These are phyloP conservation scores for Nothobranchius kuhntae DNA, from an alignment of 2,113 vertebrate genomes.

Conservation along the genomic window DNA sequence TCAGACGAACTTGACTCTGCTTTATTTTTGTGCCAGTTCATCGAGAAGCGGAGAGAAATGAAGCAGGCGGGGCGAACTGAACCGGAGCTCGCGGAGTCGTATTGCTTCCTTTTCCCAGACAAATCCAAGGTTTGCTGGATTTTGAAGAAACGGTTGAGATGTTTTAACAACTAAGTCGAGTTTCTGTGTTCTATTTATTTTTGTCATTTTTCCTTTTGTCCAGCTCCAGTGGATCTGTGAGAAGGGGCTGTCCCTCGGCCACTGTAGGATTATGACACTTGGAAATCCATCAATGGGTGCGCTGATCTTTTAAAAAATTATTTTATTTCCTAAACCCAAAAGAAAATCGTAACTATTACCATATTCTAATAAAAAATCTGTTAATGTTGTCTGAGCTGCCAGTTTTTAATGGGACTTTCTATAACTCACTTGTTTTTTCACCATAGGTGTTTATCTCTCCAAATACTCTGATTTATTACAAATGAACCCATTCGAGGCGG, in stretches of 20 bases:
- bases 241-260: constrained; percentile 91
- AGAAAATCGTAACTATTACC: neutral
- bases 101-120: constrained; percentile 91
- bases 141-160: neutral
- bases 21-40: constrained; percentile 80
- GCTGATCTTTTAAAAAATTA: too few species aligned
- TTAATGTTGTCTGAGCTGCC: too few species aligned
- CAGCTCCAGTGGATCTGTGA: constrained; percentile 87
- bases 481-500: constrained; percentile 89
- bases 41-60: constrained; percentile 92
- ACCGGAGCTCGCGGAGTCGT: constrained; percentile 89
- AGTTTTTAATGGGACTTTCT: neutral
- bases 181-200: neutral
- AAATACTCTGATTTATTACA: constrained; percentile 94
- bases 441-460: constrained; percentile 89
- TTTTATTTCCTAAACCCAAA: too few species aligned
- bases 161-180: neutral
- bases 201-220: neutral
- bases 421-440: constrained; percentile 19
- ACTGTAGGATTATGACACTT: constrained; percentile 88
- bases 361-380: neutral
- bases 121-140: constrained; percentile 81
- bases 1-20: neutral
- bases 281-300: constrained; percentile 89
- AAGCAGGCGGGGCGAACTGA: constrained; percentile 88